phyloP scores from a whole-genome alignment of 1,140 invertebrate species.

The Helicorthomorpha holstii region DNA sequence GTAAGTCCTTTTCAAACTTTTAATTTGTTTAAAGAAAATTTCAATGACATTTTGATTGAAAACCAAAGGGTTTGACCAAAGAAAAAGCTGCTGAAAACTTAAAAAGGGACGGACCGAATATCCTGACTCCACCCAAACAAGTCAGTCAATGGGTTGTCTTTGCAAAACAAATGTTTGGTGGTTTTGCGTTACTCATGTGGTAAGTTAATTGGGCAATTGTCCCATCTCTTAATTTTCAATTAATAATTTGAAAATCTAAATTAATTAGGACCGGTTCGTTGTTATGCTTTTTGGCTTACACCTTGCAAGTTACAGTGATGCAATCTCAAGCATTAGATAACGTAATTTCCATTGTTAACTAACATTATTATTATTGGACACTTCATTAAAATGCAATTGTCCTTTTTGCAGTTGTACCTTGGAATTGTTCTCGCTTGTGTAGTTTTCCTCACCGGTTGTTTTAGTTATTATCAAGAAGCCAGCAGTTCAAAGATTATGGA shows the following conservation, averaged over 20 bases:
- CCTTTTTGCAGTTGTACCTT: conserved; percentile 27
- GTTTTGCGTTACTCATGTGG: conserved; percentile 24
- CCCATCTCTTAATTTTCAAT: too few species aligned
- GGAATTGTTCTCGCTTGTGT: conserved; percentile 31
- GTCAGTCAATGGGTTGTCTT: conserved; percentile 26
- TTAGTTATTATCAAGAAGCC: conserved; percentile 32
- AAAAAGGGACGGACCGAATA: conserved; percentile 20
- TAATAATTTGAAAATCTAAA: too few species aligned
- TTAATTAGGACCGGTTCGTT: too few species aligned
- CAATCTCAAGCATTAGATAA: conserved; percentile 2
- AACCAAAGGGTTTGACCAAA: not conserved
- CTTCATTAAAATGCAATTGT: conserved; percentile 5
- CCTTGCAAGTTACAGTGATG: conserved; percentile 9
- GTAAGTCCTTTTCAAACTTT: not conserved
- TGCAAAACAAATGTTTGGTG: conserved; percentile 25
- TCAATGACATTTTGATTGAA: not conserved
- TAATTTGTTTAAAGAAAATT: not conserved
- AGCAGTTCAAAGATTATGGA: conserved; percentile 33
- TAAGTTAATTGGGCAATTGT: too few species aligned
- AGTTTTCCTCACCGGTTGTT: conserved; percentile 30
- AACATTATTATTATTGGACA: not conserved
- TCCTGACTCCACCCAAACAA: conserved; percentile 23
- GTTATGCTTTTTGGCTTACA: conserved; percentile 23
- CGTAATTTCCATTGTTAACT: conserved; percentile 9
- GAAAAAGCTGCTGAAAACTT: not conserved